Base-by-base conservation (phyloP, 2,113 vertebrate species). In the Brachirus orientalis region DNA sequence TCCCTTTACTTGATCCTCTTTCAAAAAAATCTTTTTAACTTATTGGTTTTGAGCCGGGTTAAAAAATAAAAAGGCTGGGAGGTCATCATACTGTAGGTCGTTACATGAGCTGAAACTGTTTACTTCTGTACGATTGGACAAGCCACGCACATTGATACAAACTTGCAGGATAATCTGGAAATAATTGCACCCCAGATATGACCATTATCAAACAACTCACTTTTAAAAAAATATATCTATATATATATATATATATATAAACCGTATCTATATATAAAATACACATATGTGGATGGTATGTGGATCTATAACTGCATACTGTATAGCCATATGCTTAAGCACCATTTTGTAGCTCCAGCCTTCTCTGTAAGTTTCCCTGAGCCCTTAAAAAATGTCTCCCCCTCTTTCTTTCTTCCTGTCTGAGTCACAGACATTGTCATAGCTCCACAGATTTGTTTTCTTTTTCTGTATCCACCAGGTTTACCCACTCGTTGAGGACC, bases 1-100 rank as follows among this genome's bases (percentile, higher is more conserved):
- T 93, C 93, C 92, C 92, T 93, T 93, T 94, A 94, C 91, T 92
- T 89, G 83, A 92, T 84, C 80, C 79, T 86, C 80, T 81, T 90
- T 86, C 61, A 68, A 83, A 74, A 69, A 5, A 14, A 13, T 10
- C n/a, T 80, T 86, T 83, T 82, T 81, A 79, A 79, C 48, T 78
- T 75, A 66, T 82, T 80, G 65, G 51, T 78, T 67, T 50, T 44
- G 67, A 69, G 74, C 35, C 69, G 74, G 69, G 46, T 55, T 63
- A 74, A 51, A 37, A 60, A 72, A 71, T 4, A 28, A 28, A 28
- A 48, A 46, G 58, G 44, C 69, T 28, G 59, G 69, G 40, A 13
- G 14, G 52, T 56, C 68, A 54, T 73, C 19, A 44, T 38, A n/a
- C n/a, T 4, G 3, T 19, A 44, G 69, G 43, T 71, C 65, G 50